Base-by-base conservation (phyloP, 2,797 vertebrate species). In the Pempheris klunzingeri region DNA sequence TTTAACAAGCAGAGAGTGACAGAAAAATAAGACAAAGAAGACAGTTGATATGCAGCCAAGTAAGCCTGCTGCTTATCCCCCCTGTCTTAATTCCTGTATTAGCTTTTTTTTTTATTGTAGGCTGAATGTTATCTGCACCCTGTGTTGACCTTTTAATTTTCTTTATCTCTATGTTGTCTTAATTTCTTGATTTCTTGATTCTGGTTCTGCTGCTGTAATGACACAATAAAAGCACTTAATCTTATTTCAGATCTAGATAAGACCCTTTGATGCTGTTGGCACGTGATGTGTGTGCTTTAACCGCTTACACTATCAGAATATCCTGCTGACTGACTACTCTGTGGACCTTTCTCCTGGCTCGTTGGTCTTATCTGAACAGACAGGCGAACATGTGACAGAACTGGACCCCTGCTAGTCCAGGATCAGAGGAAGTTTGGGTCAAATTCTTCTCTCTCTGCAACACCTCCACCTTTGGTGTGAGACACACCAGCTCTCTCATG, bases 321-420 rank as follows among this genome's bases (percentile, higher is more conserved):
- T 36, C 60, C 50, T 72, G 70, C 84, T 81, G 70, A 55, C 68
- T 61, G 46, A 66, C n/a, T 59, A 71, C 57, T 54, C 32, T 47
- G 50, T 55, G 12, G 50, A 22, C 20, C 58, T 77, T 54, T 70
- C 53, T 67, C 61, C 65, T 32, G 9, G 47, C 43, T 65, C 8
- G 3, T 32, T 74, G 44, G n/a, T 59, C 53, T 89, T 81, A 89
- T 92, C 64, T 68, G 65, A 83, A 58, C 72, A 74, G 80, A 88
- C 84, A 86, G 62, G 62, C 17, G 2, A 77, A 71, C 83, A 90
- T 82, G 82, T 87, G 81, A 88, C 77, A 88, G 70, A 61, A 61
- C 22, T 15, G 67, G 70, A 65, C 79, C 74, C 83, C 83, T 58
- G 72, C 72, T 76, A 10, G 49, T 71, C 13, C n/a, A 26, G 47